Conservation (phyloP, 2,113 vertebrate genomes). For the Gopherus evgoodei region DNA sequence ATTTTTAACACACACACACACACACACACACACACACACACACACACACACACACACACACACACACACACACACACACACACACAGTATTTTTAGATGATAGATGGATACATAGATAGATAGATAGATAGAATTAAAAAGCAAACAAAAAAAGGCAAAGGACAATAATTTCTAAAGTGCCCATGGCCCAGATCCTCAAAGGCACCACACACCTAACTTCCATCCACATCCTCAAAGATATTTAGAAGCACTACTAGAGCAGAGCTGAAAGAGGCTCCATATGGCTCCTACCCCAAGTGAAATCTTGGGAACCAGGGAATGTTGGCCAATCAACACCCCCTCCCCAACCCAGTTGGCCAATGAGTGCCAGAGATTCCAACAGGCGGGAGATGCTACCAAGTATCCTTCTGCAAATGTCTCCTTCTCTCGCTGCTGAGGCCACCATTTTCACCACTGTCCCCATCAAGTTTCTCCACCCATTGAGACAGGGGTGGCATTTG, state of each 20-base stretch:
- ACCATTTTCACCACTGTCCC: not conserved
- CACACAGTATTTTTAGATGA: too few species aligned
- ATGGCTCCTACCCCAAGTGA: not conserved
- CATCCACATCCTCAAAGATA: not conserved
- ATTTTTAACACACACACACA: slow-evolving; percentile 40
- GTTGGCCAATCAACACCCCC: not conserved
- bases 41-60: slow-evolving; percentile 4
- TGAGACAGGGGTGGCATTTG: not conserved
- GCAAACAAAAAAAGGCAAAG: not conserved
- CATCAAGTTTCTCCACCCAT: not conserved
- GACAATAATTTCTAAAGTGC: not conserved
- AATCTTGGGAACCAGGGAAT: not conserved
- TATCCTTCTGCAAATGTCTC: not conserved
- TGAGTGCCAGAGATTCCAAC: not conserved
- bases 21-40: not conserved
- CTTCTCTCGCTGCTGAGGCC: not conserved
- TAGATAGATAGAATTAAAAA: too few species aligned
- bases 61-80: slow-evolving; percentile 18
- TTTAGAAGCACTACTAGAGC: not conserved
- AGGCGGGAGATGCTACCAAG: not conserved
- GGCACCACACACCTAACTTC: not conserved
- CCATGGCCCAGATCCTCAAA: not conserved
- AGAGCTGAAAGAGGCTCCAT: not conserved
- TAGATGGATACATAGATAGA: too few species aligned
- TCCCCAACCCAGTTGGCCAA: not conserved